Conservation (phyloP, 1,140 invertebrate genomes). For the Tribolium castaneum region DNA sequence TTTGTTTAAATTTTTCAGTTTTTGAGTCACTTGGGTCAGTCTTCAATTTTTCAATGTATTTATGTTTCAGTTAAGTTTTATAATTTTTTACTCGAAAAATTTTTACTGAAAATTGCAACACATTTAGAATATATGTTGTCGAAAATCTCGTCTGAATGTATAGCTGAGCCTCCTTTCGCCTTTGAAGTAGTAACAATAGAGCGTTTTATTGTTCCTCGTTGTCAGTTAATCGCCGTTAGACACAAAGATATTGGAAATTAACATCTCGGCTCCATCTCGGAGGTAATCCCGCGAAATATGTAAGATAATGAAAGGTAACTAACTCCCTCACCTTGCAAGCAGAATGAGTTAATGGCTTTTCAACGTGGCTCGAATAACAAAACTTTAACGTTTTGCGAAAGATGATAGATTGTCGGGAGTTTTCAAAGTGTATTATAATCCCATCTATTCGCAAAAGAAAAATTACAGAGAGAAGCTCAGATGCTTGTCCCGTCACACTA, state of each 20-base stretch:
- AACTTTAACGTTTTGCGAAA: constrained; percentile 46
- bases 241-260: constrained; percentile 42
- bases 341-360: constrained; percentile 48
- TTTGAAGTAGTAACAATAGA: background rate
- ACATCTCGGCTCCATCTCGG: constrained; percentile 32
- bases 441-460: constrained; percentile 48
- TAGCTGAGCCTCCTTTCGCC: too few relatives aligned
- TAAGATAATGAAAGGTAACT: constrained; percentile 48
- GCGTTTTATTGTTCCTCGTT: constrained; percentile 1
- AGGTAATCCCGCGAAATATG: constrained; percentile 46
- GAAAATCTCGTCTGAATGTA: background rate
- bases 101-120: too few relatives aligned
- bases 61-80: too few relatives aligned
- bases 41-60: too few relatives aligned
- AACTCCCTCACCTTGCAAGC: constrained; percentile 29
- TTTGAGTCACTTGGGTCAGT: too few relatives aligned
- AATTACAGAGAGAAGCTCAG: constrained; percentile 33
- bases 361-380: constrained; percentile 47
- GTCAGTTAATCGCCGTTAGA: constrained; percentile 9
- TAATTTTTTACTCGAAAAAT: too few relatives aligned
- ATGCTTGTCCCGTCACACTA: constrained; percentile 9
- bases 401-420: constrained; percentile 48
- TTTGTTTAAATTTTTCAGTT: too few relatives aligned
- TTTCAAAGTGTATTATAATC: constrained; percentile 50
- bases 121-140: too few relatives aligned